Conservation (phyloP, 1,140 invertebrate genomes). For the Leucophenga varia region DNA sequence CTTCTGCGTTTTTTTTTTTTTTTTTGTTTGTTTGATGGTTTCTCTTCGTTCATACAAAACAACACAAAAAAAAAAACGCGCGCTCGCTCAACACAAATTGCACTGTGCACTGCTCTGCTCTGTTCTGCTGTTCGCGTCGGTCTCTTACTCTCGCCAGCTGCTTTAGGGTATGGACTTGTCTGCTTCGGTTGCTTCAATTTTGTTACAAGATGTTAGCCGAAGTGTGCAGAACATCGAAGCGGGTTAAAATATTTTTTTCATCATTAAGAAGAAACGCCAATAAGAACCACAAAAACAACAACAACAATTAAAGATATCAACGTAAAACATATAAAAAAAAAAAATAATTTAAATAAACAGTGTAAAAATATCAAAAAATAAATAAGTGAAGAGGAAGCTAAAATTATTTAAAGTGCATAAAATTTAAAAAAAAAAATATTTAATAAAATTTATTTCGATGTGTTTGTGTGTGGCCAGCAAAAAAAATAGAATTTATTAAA, state of each 20-base stretch:
- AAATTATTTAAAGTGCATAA: slow-evolving; percentile 8
- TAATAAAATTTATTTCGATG: slow-evolving; percentile 22
- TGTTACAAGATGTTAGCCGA: slow-evolving; percentile 56
- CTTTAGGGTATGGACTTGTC: not conserved
- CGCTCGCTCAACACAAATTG: not conserved
- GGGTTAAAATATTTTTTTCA: slow-evolving; percentile 23
- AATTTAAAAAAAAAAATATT: slow-evolving; percentile 20
- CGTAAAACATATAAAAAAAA: not conserved
- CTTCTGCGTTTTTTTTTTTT: not conserved
- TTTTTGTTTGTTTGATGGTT: not conserved
- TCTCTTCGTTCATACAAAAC: not conserved
- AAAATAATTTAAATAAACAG: not conserved
- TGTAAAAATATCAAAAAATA: not conserved
- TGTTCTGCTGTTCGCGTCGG: slow-evolving; percentile 21
- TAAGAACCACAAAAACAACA: slow-evolving; percentile 2
- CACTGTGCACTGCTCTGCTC: slow-evolving; percentile 1
- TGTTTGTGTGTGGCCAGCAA: too few species aligned
- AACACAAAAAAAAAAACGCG: not conserved
- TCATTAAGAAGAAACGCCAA: not conserved
- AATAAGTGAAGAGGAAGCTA: not conserved
- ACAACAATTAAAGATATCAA: not conserved
- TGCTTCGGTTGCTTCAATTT: slow-evolving; percentile 38
- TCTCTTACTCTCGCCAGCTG: not conserved
- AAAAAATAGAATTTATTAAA: slow-evolving; percentile 21
- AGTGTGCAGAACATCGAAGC: slow-evolving; percentile 54